These are phyloP conservation scores for Ctenochaetus hawaiiensis DNA, from an alignment of 2,797 vertebrate genomes.

Conservation along the genomic window DNA sequence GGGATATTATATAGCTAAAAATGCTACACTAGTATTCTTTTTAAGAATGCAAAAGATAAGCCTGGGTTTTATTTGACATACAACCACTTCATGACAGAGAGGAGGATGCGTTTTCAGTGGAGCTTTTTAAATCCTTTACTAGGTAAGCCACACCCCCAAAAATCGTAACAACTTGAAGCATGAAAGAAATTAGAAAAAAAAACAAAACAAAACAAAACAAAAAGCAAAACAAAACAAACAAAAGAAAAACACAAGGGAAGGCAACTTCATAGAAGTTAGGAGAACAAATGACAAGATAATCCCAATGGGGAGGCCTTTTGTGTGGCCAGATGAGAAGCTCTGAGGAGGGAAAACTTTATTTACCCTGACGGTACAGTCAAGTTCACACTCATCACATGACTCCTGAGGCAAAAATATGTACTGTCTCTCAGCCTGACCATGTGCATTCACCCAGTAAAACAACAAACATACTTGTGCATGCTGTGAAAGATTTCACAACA, in stretches of 20 bases:
- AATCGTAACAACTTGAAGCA: conserved; percentile 78
- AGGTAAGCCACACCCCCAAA: conserved; percentile 55
- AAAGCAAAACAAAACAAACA: conserved; percentile 28
- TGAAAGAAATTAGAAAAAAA: conserved; percentile 57
- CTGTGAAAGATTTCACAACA: conserved; percentile 23
- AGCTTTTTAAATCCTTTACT: conserved; percentile 34
- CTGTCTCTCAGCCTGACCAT: conserved; percentile 9
- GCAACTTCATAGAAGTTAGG: conserved; percentile 99
- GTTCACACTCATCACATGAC: conserved; percentile 20
- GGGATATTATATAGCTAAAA: conserved; percentile 41
- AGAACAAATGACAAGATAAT: conserved; percentile 85
- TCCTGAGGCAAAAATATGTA: conserved; percentile 26
- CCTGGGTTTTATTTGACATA: conserved; percentile 21
- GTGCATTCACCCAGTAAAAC: conserved; percentile 6
- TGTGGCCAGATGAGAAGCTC: conserved; percentile 76
- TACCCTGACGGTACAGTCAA: conserved; percentile 30
- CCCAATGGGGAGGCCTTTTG: conserved; percentile 87
- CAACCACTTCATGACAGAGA: conserved; percentile 28
- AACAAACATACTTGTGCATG: neutral
- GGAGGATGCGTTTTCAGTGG: conserved; percentile 6
- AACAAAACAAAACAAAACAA: conserved; percentile 51
- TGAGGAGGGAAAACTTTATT: conserved; percentile 72
- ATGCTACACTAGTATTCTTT: conserved; percentile 34
- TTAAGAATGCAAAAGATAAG: conserved; percentile 8
- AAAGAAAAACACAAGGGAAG: conserved; percentile 75